Conservation (phyloP, 2,113 vertebrate species). For the Hypanus sabinus region DNA sequence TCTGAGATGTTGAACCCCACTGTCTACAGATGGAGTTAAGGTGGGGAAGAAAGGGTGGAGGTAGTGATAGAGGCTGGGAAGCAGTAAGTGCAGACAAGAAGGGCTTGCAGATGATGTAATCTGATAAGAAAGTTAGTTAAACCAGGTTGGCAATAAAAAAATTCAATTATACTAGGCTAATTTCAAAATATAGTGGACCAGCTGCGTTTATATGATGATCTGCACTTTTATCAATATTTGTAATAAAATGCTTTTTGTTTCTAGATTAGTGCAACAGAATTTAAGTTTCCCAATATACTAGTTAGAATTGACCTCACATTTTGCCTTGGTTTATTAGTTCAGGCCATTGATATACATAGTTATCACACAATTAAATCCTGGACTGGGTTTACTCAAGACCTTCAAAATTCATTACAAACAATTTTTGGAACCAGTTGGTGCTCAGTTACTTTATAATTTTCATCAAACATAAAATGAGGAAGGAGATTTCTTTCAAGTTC, state of each 20-base stretch:
- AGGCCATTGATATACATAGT: not conserved
- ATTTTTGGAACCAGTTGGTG: not conserved
- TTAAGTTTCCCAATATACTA: not conserved
- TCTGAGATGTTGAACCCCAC: not conserved
- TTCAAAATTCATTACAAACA: slow-evolving; percentile 1
- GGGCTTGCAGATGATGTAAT: no score
- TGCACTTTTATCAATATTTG: not conserved
- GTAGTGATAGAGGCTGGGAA: no score
- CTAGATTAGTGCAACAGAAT: not conserved
- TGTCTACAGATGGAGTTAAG: no score
- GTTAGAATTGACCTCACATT: no score
- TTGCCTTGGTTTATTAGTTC: not conserved
- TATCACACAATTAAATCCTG: not conserved
- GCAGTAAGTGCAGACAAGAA: no score
- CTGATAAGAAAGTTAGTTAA: no score
- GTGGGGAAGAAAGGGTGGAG: no score
- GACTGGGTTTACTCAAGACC: not conserved
- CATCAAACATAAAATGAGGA: not conserved
- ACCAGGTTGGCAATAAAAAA: not conserved
- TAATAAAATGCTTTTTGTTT: not conserved
- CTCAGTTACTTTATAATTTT: not conserved
- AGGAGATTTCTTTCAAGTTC: not conserved
- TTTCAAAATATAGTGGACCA: no score
- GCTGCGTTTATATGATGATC: not conserved
- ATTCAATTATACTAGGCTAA: not conserved